These are phyloP conservation scores for Scaptomyza parva DNA, from an alignment of 2,888 invertebrate species.

Conservation along the genomic window DNA sequence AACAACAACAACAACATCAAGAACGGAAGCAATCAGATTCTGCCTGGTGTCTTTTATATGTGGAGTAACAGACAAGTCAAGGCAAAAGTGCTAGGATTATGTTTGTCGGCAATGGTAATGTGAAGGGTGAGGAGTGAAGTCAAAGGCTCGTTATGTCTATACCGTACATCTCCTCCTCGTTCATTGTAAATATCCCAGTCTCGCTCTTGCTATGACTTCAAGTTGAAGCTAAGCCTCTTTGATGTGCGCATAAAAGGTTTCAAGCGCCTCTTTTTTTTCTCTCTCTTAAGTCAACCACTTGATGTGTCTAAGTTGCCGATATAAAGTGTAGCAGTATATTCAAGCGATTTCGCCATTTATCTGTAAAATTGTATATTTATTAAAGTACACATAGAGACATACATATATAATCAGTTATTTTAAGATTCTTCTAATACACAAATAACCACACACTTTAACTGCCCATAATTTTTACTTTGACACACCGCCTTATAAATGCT, in stretches of 20 bases:
- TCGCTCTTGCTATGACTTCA: background rate
- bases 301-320: background rate
- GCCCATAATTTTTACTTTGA: background rate
- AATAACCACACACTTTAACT: background rate
- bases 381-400: too few relatives aligned
- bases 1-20: slow-evolving; percentile 26
- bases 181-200: background rate
- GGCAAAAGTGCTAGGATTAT: slow-evolving; percentile 66
- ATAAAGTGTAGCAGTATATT: slow-evolving; percentile 6
- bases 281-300: slow-evolving; percentile 1
- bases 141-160: slow-evolving; percentile 56
- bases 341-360: too few relatives aligned
- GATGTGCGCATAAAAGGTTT: slow-evolving; percentile 47
- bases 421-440: too few relatives aligned
- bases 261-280: slow-evolving; percentile 15
- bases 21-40: slow-evolving; percentile 52
- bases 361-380: too few relatives aligned
- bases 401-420: too few relatives aligned
- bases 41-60: slow-evolving; percentile 31
- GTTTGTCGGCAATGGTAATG: slow-evolving; percentile 12
- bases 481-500: slow-evolving; percentile 12
- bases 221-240: slow-evolving; percentile 40
- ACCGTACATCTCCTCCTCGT: slow-evolving; percentile 24
- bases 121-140: slow-evolving; percentile 22
- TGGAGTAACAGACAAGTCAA: slow-evolving; percentile 57